These are phyloP conservation scores for Notodonta dromedarius DNA, from an alignment of 2,888 invertebrate genomes.

Conservation along the genomic window DNA sequence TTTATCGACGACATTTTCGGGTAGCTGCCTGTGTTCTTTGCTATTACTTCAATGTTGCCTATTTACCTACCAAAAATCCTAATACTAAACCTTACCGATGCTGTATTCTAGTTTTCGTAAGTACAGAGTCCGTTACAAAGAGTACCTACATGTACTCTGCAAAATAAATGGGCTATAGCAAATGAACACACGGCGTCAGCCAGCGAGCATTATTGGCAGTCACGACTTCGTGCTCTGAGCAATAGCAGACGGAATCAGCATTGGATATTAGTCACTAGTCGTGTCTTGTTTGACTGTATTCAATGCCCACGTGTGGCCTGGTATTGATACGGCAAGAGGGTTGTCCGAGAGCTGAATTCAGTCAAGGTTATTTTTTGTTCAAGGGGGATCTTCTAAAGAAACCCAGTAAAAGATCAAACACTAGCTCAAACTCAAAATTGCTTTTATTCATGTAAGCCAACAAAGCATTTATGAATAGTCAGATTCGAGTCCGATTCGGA, in stretches of 20 bases:
- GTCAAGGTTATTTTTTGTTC: too few species aligned
- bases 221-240: slow-evolving; percentile 27
- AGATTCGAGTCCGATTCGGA: too few species aligned
- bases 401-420: too few species aligned
- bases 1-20: too few species aligned
- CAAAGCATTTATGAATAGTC: too few species aligned
- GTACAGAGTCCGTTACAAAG: neutral
- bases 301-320: slow-evolving; percentile 24
- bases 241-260: slow-evolving; percentile 20
- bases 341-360: neutral
- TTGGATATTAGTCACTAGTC: slow-evolving; percentile 14
- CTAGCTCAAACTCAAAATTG: too few species aligned
- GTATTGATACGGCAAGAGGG: neutral
- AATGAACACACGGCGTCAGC: slow-evolving; percentile 4
- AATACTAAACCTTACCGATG: slow-evolving; percentile 1
- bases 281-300: slow-evolving; percentile 16
- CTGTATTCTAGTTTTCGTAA: neutral
- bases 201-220: slow-evolving; percentile 24
- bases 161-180: slow-evolving; percentile 1
- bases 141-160: neutral
- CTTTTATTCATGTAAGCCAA: too few species aligned
- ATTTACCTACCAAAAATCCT: too few species aligned
- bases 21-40: too few species aligned
- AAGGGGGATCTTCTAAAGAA: too few species aligned
- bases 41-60: too few species aligned